Evolutionary conservation across 2,113 vertebrate genomes (phyloP).

Genomic region (Heterochromis multidens): DNA sequence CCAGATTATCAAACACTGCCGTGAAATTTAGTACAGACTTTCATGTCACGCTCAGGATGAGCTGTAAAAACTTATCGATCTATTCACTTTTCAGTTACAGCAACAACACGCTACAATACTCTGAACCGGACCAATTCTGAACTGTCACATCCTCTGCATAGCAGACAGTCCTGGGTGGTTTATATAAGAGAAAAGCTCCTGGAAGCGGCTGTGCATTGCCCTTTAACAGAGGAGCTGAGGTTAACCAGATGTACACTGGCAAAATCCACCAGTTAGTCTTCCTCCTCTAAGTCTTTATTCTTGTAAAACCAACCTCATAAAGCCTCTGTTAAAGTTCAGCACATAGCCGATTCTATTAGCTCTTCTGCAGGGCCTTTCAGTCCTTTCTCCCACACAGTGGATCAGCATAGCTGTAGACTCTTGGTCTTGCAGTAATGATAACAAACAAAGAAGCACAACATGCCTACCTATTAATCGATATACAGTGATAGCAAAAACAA

Average conservation of each 20-base stretch:
- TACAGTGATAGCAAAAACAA: not conserved
- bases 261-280: not conserved
- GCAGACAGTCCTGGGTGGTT: not conserved
- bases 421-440: not conserved
- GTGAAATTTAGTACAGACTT: not conserved
- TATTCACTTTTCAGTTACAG: not conserved
- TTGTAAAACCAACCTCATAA: constrained; percentile 3
- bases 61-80: not conserved
- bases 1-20: not conserved
- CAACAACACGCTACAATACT: not conserved
- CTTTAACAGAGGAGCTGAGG: not conserved
- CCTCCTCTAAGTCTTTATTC: not conserved
- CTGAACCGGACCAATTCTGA: not conserved
- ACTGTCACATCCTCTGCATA: not conserved
- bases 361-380: not conserved
- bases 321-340: not conserved
- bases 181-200: not conserved
- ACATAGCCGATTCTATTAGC: not conserved
- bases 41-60: not conserved
- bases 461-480: not conserved
- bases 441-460: not conserved
- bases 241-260: not conserved
- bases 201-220: not conserved
- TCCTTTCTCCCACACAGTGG: not conserved
- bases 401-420: not conserved